These are phyloP conservation scores for Acanthopagrus latus DNA, from an alignment of 2,797 vertebrate genomes.

Conservation along the genomic window DNA sequence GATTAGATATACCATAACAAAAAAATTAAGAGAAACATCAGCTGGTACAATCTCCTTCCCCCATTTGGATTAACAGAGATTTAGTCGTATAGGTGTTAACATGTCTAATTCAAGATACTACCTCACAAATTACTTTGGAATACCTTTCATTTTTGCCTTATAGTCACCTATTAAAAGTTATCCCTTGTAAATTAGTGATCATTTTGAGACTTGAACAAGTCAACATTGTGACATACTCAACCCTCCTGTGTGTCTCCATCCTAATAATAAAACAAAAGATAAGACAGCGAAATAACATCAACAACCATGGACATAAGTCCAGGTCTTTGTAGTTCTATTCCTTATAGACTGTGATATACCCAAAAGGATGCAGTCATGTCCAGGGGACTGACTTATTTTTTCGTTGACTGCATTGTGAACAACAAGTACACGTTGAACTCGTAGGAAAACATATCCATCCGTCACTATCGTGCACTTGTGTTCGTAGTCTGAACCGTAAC, in stretches of 20 bases:
- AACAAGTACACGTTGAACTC: no score
- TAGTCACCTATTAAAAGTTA: neutral
- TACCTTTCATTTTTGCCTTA: neutral
- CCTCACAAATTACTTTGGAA: neutral
- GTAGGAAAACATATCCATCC: no score
- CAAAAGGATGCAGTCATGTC: no score
- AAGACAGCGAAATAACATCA: neutral
- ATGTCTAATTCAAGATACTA: no score
- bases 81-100: no score
- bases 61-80: neutral
- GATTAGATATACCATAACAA: neutral
- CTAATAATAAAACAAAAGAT: no score
- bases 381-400: no score
- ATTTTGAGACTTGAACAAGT: neutral
- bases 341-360: neutral
- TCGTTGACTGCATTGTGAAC: no score
- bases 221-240: neutral
- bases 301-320: neutral
- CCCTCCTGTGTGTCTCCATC: neutral
- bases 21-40: neutral
- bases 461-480: no score
- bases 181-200: slow-evolving; percentile 1
- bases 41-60: neutral
- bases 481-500: no score
- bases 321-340: neutral